phyloP scores from a whole-genome alignment of 2,113 vertebrate genomes.

The Upupa epops region DNA sequence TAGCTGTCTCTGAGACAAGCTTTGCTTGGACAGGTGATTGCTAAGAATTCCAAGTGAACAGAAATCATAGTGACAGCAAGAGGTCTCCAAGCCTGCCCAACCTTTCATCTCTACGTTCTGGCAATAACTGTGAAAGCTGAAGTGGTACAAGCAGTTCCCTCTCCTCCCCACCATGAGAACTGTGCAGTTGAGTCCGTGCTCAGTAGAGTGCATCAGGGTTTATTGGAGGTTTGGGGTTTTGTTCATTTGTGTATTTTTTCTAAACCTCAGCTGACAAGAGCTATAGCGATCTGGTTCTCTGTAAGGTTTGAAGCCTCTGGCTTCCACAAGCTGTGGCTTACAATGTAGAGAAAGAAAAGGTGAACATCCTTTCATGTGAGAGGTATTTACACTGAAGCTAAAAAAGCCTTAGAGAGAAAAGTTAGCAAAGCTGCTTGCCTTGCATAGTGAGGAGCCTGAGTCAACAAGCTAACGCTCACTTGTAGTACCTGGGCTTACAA shows the following conservation, averaged over 20 bases:
- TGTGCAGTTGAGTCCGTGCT: background rate
- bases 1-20: background rate
- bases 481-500: background rate
- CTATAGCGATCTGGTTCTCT: background rate
- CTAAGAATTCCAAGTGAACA: background rate
- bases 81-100: background rate
- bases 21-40: background rate
- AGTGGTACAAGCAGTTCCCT: background rate
- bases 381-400: background rate
- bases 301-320: background rate
- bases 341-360: background rate
- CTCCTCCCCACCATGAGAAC: background rate
- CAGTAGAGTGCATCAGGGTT: rapidly evolving
- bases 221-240: conserved; percentile 19
- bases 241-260: background rate
- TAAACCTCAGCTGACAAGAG: conserved; percentile 30
- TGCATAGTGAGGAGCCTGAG: background rate
- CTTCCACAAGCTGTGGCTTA: conserved; percentile 11
- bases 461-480: background rate
- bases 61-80: background rate
- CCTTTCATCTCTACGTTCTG: background rate
- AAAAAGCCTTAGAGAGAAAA: background rate
- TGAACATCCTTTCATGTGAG: background rate
- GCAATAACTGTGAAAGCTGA: background rate
- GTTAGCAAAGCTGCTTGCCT: background rate